Base-by-base conservation (phyloP, 2,113 vertebrate genomes). In the Haemorhous mexicanus region DNA sequence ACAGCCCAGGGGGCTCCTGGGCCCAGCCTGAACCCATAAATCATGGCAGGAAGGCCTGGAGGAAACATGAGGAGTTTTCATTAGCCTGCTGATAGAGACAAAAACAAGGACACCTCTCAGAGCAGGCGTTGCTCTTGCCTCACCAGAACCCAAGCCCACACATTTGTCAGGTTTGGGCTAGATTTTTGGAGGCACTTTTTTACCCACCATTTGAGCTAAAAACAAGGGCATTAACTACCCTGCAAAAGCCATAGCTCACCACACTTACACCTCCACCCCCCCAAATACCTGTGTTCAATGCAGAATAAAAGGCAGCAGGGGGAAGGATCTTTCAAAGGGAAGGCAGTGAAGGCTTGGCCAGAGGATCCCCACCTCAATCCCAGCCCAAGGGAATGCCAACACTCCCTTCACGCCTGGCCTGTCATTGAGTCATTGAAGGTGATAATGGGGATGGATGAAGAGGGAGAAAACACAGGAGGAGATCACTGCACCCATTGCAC, bases 51-150 rank as follows among this genome's bases (percentile, higher is more conserved):
- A 73, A 83, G 62, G 39, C 43, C 76, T 86, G 68, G 9, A 93
- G 76, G 68, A 89, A 94, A 52, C 70, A 79, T 8, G 12, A 91
- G 58, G 49, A 93, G 85, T 67, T 80, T 90, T 85, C 80, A 88
- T 94, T 79, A 83, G 58, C 58, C 35, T 68, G 41, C 41, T 88
- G 91, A 88, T 26, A 44, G 55, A 84, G 81, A 77, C 49, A 68
- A 83, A 79, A 81, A 73, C 58, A 93, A 90, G 91, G 80, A 90
- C 44, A 35, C 0, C 0, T 46, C 91, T 43, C 44, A 10, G 70
- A 73, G 79, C 52, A 62, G 76, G 59, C 0, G 0, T 53, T 67
- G 58, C 30, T 82, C 62, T 6, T 33, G 13, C 50, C 79, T 85
- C 86, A 33, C 0, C 0, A 61, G 70, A 68, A 35, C 35, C 68